Conservation (phyloP, 1,140 invertebrate genomes). For the Diabrotica undecimpunctata region DNA sequence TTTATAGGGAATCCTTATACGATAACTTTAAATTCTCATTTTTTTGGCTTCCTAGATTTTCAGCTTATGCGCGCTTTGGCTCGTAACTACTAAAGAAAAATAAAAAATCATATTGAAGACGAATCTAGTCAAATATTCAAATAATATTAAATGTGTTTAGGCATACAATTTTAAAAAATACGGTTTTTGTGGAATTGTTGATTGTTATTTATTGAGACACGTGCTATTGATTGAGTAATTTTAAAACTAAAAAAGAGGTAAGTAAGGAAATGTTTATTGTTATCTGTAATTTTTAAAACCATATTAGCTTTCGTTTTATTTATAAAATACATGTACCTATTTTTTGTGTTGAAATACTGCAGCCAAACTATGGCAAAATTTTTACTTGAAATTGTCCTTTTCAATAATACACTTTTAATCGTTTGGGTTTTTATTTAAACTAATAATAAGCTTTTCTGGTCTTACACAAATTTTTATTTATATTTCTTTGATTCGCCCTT, state of each 20-base stretch:
- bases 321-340: too few relatives aligned
- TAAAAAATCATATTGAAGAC: conserved; percentile 4
- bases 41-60: conserved; percentile 14
- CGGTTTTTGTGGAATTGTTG: not conserved
- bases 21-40: conserved; percentile 10
- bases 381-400: too few relatives aligned
- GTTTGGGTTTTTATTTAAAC: too few relatives aligned
- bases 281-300: too few relatives aligned
- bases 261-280: not conserved
- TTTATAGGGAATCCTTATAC: conserved; percentile 16
- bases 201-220: not conserved
- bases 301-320: too few relatives aligned
- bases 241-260: not conserved
- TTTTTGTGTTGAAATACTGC: too few relatives aligned
- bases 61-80: conserved; percentile 8
- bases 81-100: not conserved
- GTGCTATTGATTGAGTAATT: not conserved
- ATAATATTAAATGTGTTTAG: not conserved
- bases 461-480: too few relatives aligned
- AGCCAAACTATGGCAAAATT: too few relatives aligned
- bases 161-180: not conserved
- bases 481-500: too few relatives aligned
- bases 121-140: not conserved
- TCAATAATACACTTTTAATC: too few relatives aligned
- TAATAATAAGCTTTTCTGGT: too few relatives aligned